Percentiles rank a stretch among this genome's conserved stretches.
These are phyloP conservation scores for Brachypteracias leptosomus DNA, from an alignment of 2,113 vertebrate genomes.

Conservation along the genomic window DNA sequence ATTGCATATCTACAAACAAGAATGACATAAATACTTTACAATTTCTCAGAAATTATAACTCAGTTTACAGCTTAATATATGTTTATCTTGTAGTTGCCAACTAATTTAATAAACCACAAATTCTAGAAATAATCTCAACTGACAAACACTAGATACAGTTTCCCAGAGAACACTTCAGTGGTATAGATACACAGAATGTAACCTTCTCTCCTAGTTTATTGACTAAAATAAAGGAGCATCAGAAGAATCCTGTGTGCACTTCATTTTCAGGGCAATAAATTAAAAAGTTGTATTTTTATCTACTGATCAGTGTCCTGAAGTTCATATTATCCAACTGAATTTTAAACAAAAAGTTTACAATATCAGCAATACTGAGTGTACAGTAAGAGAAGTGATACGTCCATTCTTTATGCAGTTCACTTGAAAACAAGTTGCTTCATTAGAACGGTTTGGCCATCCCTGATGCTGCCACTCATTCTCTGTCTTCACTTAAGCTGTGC, in stretches of 20 bases:
- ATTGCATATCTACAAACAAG: not conserved
- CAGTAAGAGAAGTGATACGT: not conserved
- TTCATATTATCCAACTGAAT: not conserved
- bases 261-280: not conserved
- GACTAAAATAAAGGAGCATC: not conserved
- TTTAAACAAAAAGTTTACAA: not conserved
- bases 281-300: not conserved
- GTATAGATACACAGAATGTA: not conserved
- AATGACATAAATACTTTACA: not conserved
- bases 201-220: not conserved
- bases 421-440: not conserved
- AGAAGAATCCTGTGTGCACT: not conserved
- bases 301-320: not conserved
- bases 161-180: not conserved
- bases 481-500: not conserved
- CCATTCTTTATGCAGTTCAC: not conserved
- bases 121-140: not conserved
- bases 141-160: not conserved
- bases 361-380: not conserved
- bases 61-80: not conserved
- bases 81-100: not conserved
- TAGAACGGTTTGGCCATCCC: not conserved
- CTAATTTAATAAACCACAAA: not conserved
- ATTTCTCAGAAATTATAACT: not conserved
- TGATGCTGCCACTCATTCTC: not conserved